phyloP scores from a whole-genome alignment of 2,113 vertebrate genomes.

The Solenodon paradoxus region DNA sequence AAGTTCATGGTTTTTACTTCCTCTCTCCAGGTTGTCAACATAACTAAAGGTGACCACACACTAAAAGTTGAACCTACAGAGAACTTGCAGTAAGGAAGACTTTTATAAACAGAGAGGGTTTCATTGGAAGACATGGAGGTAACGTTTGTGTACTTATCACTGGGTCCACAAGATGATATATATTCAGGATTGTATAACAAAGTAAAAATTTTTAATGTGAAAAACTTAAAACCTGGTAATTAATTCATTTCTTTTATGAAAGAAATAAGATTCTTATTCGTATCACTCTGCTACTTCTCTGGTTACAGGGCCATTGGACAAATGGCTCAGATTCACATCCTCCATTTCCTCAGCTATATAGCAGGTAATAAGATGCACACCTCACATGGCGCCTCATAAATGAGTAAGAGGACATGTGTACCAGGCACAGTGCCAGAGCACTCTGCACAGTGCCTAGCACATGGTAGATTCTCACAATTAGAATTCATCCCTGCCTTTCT shows the following conservation, averaged over 20 bases:
- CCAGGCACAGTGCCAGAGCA: not conserved
- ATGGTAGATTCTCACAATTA: not conserved
- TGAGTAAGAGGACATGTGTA: not conserved
- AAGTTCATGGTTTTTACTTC: not conserved
- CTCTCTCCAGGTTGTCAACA: not conserved
- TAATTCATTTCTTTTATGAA: not conserved
- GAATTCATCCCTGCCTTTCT: not conserved
- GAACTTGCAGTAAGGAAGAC: not conserved
- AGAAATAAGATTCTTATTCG: slow-evolving; percentile 6
- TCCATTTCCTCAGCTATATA: not conserved
- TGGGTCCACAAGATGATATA: not conserved
- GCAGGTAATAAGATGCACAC: not conserved
- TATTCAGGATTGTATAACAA: not conserved
- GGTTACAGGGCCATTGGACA: not conserved
- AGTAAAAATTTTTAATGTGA: not conserved
- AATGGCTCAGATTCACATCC: not conserved
- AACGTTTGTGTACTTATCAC: not conserved
- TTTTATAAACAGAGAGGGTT: not conserved
- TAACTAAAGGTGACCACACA: not conserved
- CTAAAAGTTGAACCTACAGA: not conserved
- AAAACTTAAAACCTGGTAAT: not conserved
- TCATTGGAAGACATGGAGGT: not conserved
- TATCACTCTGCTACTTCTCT: not conserved
- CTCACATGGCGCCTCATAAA: not conserved
- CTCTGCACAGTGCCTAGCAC: not conserved